Conservation (phyloP, 2,888 invertebrate genomes). For the Cheilosia vulpina region DNA sequence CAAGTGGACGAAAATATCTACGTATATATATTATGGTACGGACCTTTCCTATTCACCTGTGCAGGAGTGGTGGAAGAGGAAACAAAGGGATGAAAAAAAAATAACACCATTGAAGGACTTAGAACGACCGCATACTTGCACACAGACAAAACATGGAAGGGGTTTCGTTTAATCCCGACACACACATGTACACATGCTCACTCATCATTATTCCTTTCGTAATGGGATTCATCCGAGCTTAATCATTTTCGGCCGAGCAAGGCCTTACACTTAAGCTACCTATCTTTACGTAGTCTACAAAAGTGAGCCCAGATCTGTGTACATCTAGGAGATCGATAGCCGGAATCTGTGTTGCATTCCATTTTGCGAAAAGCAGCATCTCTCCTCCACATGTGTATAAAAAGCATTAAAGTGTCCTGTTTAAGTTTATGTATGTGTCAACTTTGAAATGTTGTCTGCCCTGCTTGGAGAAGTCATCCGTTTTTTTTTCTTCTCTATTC, state of each 20-base stretch:
- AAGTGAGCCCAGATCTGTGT: neutral
- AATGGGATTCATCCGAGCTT: conserved; percentile 35
- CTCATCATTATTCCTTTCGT: neutral
- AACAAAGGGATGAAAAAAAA: conserved; percentile 9
- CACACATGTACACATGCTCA: conserved; percentile 3
- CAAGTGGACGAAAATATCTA: neutral
- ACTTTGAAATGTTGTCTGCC: conserved; percentile 45
- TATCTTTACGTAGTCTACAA: conserved; percentile 32
- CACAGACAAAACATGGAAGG: conserved; percentile 10
- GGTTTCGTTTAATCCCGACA: conserved; percentile 35
- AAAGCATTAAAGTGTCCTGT: conserved; percentile 20
- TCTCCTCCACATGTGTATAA: neutral
- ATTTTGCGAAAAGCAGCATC: neutral
- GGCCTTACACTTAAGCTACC: conserved; percentile 51
- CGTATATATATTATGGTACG: neutral
- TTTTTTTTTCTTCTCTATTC: conserved; percentile 34
- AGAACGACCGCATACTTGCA: conserved; percentile 43
- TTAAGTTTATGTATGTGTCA: conserved; percentile 57
- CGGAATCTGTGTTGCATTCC: conserved; percentile 27
- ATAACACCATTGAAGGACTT: conserved; percentile 22
- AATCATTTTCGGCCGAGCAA: conserved; percentile 45
- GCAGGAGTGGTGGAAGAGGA: conserved; percentile 3
- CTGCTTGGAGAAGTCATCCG: conserved; percentile 30
- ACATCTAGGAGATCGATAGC: conserved; percentile 25
- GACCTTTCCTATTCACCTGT: conserved; percentile 5